Conservation (phyloP, 2,113 vertebrate genomes). For the Rhizomys pruinosus region DNA sequence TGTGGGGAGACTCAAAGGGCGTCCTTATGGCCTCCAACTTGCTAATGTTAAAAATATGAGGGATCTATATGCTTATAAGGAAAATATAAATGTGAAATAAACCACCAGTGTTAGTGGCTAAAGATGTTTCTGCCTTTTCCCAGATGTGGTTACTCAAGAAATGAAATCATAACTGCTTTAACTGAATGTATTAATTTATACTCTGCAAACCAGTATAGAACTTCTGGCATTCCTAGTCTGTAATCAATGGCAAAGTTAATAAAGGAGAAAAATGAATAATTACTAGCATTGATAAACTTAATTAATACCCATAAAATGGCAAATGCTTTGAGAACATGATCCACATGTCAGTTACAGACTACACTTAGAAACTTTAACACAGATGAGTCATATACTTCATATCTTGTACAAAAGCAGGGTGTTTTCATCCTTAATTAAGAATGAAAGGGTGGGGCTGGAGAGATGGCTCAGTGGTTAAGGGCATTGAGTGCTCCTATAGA, state of each 20-base stretch:
- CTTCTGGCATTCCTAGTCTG: background rate
- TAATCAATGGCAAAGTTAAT: constrained; percentile 57
- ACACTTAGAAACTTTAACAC: constrained; percentile 69
- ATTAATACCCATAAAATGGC: constrained; percentile 55
- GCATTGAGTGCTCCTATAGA: too few relatives aligned
- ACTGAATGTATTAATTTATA: constrained; percentile 34
- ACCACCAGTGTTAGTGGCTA: background rate
- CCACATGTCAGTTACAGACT: constrained; percentile 53
- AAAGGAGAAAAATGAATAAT: constrained; percentile 46
- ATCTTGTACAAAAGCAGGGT: constrained; percentile 32
- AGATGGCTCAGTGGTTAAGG: too few relatives aligned
- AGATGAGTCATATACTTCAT: constrained; percentile 39
- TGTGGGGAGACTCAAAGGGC: constrained; percentile 44
- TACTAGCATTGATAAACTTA: constrained; percentile 53
- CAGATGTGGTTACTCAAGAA: constrained; percentile 39
- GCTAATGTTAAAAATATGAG: constrained; percentile 59
- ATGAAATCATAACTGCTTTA: constrained; percentile 52
- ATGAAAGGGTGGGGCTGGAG: constrained; percentile 59
- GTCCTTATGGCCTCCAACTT: background rate
- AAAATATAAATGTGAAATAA: constrained; percentile 52
- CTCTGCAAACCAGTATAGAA: constrained; percentile 51
- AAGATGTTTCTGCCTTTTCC: constrained; percentile 6
- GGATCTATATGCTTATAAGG: constrained; percentile 7
- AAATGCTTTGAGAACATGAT: constrained; percentile 61
- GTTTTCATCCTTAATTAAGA: constrained; percentile 63